Evolutionary conservation across 2,113 vertebrate species (phyloP), one percentile per base, ranked within the genome.

Genomic region (Hiodon tergisus): DNA sequence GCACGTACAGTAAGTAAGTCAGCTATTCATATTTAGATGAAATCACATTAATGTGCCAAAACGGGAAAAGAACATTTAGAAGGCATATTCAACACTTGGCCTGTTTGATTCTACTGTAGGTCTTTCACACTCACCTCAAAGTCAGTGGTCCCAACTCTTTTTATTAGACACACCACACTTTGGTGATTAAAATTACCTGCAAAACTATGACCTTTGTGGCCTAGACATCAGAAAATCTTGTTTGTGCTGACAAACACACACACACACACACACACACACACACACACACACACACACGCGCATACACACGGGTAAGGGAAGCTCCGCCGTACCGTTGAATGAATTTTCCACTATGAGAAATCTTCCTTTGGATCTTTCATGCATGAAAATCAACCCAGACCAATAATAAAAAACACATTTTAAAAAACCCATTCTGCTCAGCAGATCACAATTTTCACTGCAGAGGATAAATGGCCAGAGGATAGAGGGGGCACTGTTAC

Each of bases 401-500:
- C 31, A 47, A 71, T 10, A 14, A 70, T 55, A 14, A 59, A 48
- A 63, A 4, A n/a, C 14, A 63, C 4, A 63, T 31, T 31, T 31
- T 31, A 63, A 63, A 3, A 60, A n/a, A 59, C 46, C 17, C 53
- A 58, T 80, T 74, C 75, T 86, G 80, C 79, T 83, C 52, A 72
- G 82, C 83, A 82, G 79, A 86, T 78, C 78, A 77, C 79, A 86
- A 81, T 85, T 81, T 76, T 77, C 81, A 83, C 69, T 83, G 69
- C 83, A 73, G 78, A 78, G 82, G 78, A 82, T 75, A 53, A 67
- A 67, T 59, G 55, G 73, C 68, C 63, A 75, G 83, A 71, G 76
- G 75, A 61, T 61, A 78, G 79, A 76, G 85, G 85, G 87, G 87
- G 85, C 88, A 88, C 86, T 86, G 85, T 87, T 89, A 84, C 85